Conservation (phyloP, 2,888 invertebrate species). For the Drosophila prolongata region DNA sequence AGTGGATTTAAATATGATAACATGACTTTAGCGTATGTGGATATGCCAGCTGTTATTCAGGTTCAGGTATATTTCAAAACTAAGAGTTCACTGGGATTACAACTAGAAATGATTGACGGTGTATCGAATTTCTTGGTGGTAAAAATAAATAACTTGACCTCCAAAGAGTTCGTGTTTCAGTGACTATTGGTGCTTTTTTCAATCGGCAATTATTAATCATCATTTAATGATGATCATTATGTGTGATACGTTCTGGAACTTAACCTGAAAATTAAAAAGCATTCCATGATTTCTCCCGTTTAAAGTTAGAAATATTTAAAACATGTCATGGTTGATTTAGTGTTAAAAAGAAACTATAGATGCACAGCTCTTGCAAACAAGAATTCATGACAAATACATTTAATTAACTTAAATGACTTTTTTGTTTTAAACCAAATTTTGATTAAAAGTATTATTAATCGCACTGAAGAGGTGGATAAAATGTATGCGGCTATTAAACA, state of each 20-base stretch:
- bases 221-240: too few relatives aligned
- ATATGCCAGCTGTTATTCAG: constrained; percentile 91
- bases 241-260: not conserved
- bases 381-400: not conserved
- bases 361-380: not conserved
- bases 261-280: not conserved
- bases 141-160: not conserved
- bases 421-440: not conserved
- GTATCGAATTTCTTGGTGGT: not conserved
- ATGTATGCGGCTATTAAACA: not conserved
- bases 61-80: constrained; percentile 86
- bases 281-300: not conserved
- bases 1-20: constrained; percentile 71
- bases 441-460: not conserved
- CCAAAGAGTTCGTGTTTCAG: not conserved
- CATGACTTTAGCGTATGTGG: constrained; percentile 90
- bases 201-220: not conserved
- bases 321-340: too few relatives aligned
- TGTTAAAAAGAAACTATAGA: too few relatives aligned
- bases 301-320: not conserved
- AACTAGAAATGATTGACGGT: constrained; percentile 1
- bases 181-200: not conserved
- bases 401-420: not conserved
- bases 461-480: too few relatives aligned
- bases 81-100: not conserved